These are phyloP conservation scores for Diogma glabrata DNA, from an alignment of 2,888 invertebrate genomes.

Conservation along the genomic window DNA sequence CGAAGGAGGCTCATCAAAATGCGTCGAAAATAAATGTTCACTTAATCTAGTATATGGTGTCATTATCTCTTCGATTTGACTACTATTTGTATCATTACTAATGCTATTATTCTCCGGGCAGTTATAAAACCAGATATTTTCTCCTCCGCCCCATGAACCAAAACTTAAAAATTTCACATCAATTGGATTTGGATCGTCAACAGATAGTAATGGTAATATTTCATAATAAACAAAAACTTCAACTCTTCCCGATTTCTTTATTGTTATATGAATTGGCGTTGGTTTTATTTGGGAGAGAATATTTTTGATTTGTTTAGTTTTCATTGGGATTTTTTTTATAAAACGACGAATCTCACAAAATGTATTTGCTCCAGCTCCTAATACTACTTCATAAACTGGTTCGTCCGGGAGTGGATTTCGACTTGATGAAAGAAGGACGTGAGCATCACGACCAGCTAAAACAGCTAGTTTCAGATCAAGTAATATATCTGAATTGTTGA, in stretches of 20 bases:
- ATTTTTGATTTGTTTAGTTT: slow-evolving; percentile 42
- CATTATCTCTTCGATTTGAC: too few relatives aligned
- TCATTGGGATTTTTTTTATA: slow-evolving; percentile 44
- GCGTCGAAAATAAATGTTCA: not conserved
- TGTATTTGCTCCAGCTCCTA: slow-evolving; percentile 59
- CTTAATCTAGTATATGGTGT: too few relatives aligned
- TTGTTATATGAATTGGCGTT: slow-evolving; percentile 53
- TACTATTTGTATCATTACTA: slow-evolving; percentile 6
- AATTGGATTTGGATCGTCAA: slow-evolving; percentile 47
- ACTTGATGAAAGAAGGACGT: slow-evolving; percentile 49
- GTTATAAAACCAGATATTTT: slow-evolving; percentile 57
- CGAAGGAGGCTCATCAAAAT: not conserved
- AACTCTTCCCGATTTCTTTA: slow-evolving; percentile 47
- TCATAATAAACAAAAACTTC: slow-evolving; percentile 52
- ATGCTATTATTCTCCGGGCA: slow-evolving; percentile 33
- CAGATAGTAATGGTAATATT: slow-evolving; percentile 45
- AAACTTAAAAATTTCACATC: slow-evolving; percentile 54
- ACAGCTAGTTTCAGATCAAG: too few relatives aligned
- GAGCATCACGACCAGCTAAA: slow-evolving; percentile 54
- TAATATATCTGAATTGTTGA: too few relatives aligned
- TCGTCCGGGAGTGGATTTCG: slow-evolving; percentile 37
- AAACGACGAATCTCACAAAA: slow-evolving; percentile 54
- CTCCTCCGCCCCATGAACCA: slow-evolving; percentile 51
- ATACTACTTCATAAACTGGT: slow-evolving; percentile 57
- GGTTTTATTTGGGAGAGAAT: slow-evolving; percentile 50